Evolutionary conservation across 2,113 vertebrate species (phyloP).

Genomic region (Platichthys stellatus): DNA sequence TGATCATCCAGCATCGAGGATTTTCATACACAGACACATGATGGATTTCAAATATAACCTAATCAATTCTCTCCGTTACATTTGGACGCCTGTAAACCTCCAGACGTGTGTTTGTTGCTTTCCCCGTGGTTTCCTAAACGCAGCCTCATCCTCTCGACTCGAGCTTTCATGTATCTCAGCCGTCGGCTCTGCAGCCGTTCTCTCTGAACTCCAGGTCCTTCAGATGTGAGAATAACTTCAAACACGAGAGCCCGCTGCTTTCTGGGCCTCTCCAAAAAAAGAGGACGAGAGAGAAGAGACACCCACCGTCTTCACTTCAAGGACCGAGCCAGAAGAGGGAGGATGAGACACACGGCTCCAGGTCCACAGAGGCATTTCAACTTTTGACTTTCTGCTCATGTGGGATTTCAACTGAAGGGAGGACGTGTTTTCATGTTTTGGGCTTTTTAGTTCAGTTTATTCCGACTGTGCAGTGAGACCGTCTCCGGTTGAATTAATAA

Average conservation of each 20-base stretch:
- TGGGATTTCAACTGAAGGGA: neutral
- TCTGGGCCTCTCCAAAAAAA: constrained; percentile 11
- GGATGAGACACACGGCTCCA: constrained; percentile 9
- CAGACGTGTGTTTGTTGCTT: too few relatives aligned
- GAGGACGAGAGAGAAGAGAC: constrained; percentile 1
- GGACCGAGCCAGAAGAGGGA: constrained; percentile 1
- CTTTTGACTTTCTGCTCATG: constrained; percentile 25
- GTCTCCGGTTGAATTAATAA: too few relatives aligned
- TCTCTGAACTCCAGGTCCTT: constrained; percentile 33
- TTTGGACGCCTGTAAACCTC: too few relatives aligned
- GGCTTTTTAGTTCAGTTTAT: neutral
- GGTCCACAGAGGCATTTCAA: constrained; percentile 19
- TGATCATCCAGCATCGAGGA: too few relatives aligned
- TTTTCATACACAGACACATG: too few relatives aligned
- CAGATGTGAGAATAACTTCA: constrained; percentile 53
- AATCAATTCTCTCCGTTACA: too few relatives aligned
- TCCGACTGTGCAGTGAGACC: neutral
- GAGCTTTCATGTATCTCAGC: constrained; percentile 24
- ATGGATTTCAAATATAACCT: too few relatives aligned
- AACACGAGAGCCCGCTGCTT: constrained; percentile 29
- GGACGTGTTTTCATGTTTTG: neutral
- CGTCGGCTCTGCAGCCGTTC: constrained; percentile 18
- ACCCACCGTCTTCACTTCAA: constrained; percentile 37
- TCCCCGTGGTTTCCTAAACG: too few relatives aligned
- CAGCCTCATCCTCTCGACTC: neutral